Evolutionary conservation across 2,888 invertebrate genomes (phyloP).

Genomic region (Hetaerina titia): DNA sequence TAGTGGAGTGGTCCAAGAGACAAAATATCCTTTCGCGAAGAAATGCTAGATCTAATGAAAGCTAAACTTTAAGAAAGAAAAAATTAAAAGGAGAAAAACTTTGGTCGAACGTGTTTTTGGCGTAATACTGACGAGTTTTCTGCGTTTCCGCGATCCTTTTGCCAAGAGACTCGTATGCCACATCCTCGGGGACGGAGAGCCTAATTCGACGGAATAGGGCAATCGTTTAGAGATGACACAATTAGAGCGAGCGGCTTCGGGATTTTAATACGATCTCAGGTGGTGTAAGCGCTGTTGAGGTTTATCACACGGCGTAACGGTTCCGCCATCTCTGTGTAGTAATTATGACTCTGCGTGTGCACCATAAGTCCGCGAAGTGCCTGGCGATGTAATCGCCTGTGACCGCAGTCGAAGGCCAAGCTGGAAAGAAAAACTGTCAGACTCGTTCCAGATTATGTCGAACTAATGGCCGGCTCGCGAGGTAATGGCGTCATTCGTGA

Average conservation of each 20-base stretch:
- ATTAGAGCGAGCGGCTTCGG: background rate
- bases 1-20: too few relatives aligned
- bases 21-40: too few relatives aligned
- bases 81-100: background rate
- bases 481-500: slow-evolving; percentile 20
- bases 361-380: slow-evolving; percentile 49
- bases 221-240: slow-evolving; percentile 50
- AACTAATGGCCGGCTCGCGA: slow-evolving; percentile 40
- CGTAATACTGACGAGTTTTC: background rate
- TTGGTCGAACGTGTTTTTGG: background rate
- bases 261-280: background rate
- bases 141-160: background rate
- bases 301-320: slow-evolving; percentile 42
- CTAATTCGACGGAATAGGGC: background rate
- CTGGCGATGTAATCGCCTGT: slow-evolving; percentile 37
- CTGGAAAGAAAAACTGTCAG: background rate
- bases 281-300: slow-evolving; percentile 1
- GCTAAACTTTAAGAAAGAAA: too few relatives aligned
- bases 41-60: too few relatives aligned
- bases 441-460: slow-evolving; percentile 32
- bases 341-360: slow-evolving; percentile 42
- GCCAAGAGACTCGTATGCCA: background rate
- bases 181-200: background rate
- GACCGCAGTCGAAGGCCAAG: background rate
- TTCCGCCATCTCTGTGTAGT: background rate